A percentile compares a stretch with the other conserved stretches of the same genome.
These are phyloP conservation scores for Anticlea derivata DNA, from an alignment of 2,888 invertebrate species.

Conservation along the genomic window DNA sequence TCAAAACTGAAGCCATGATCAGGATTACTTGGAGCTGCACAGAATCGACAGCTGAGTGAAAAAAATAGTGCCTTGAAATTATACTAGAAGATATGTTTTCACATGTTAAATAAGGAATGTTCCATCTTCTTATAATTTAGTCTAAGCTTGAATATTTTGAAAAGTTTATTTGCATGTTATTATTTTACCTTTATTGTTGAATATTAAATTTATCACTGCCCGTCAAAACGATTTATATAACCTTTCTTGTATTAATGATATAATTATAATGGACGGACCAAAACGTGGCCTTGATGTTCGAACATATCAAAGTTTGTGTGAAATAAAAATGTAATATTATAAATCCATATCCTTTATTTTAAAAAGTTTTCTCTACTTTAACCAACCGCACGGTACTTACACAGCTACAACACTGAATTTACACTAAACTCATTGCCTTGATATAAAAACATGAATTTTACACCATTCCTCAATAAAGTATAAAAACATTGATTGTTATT, in stretches of 20 bases:
- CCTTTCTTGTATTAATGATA: slow-evolving; percentile 28
- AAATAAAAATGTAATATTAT: slow-evolving; percentile 42
- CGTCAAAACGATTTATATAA: slow-evolving; percentile 35
- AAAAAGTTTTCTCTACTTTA: slow-evolving; percentile 50
- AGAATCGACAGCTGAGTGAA: background rate
- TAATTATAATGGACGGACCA: slow-evolving; percentile 35
- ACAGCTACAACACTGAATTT: slow-evolving; percentile 46
- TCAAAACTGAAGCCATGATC: too few species aligned
- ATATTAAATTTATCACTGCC: slow-evolving; percentile 36
- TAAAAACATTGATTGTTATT: slow-evolving; percentile 47
- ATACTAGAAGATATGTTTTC: slow-evolving; percentile 42
- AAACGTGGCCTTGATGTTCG: slow-evolving; percentile 32
- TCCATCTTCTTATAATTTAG: slow-evolving; percentile 42
- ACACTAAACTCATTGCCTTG: slow-evolving; percentile 36
- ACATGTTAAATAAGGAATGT: slow-evolving; percentile 49
- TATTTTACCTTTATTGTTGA: slow-evolving; percentile 28
- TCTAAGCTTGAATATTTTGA: slow-evolving; percentile 28
- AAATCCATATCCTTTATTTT: slow-evolving; percentile 57
- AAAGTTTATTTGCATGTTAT: slow-evolving; percentile 37
- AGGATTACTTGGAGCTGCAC: background rate
- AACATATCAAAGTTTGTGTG: slow-evolving; percentile 47
- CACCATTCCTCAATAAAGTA: slow-evolving; percentile 72
- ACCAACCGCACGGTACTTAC: slow-evolving; percentile 44
- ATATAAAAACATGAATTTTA: slow-evolving; percentile 54
- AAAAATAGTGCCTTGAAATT: slow-evolving; percentile 46